A percentile compares a stretch with the other conserved stretches of the same genome.
phyloP scores from a whole-genome alignment of 2,797 vertebrate genomes.

The Alca torda region DNA sequence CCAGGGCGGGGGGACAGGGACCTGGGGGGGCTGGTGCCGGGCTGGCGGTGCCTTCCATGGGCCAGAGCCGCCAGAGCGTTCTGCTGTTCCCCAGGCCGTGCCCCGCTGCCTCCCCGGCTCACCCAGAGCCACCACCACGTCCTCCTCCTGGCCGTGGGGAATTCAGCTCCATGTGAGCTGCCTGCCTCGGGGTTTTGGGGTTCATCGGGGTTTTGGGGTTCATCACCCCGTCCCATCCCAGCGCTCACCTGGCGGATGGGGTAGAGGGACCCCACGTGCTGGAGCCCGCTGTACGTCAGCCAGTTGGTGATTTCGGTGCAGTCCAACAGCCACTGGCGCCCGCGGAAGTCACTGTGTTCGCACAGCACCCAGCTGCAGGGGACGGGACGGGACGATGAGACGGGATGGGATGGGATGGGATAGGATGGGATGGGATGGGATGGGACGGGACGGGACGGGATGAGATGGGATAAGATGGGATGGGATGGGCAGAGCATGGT shows the following conservation, averaged over 20 bases:
- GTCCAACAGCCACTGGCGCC: constrained; percentile 91
- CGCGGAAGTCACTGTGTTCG: constrained; percentile 91
- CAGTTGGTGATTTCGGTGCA: constrained; percentile 91
- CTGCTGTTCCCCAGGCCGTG: background rate
- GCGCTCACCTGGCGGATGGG: constrained; percentile 86
- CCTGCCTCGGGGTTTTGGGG: background rate
- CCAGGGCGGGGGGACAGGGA: background rate
- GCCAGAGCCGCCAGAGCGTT: background rate
- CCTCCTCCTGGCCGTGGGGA: background rate
- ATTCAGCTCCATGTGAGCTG: rapidly evolving
- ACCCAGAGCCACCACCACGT: rapidly evolving
- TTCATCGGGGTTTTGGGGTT: background rate
- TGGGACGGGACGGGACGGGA: background rate
- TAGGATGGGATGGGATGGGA: background rate
- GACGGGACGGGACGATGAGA: background rate
- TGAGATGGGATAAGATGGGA: no score
- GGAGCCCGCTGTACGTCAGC: constrained; percentile 88
- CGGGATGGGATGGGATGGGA: no score
- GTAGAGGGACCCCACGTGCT: constrained; percentile 88
- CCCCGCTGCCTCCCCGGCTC: background rate
- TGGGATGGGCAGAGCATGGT: rapidly evolving
- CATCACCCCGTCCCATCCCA: background rate
- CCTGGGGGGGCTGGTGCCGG: background rate
- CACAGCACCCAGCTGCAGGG: constrained; percentile 90
- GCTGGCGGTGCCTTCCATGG: background rate